Base-by-base conservation (phyloP, 2,797 vertebrate genomes). In the Channallabes apus region DNA sequence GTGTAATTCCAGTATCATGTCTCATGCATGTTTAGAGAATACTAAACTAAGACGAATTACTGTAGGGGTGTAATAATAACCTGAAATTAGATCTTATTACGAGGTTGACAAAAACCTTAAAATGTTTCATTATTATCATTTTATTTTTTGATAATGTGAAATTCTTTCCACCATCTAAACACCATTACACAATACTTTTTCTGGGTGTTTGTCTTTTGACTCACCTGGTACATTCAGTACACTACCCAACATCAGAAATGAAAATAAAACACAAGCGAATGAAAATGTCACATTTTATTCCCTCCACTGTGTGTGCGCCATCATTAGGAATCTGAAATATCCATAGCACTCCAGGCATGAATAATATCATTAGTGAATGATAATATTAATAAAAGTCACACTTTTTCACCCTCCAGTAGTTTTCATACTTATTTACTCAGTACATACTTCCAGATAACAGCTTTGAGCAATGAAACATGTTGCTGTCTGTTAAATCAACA, bases 61-160 rank as follows among this genome's bases (percentile, higher is more conserved):
- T 6, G 4, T 24, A 56, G 17, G 20, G 15, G 27, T 71, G 38
- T 35, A 24, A 22, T 51, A 38, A 12, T 27, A n/a, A 46, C 22
- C 51, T 24, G 14, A 17, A 54, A 61, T 22, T 35, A 12, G 4
- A 58, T 65, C 12, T 54, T 61, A 85, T 41, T 58, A 35, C 11
- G 41, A 68, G 51, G 17, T 32, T 54, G 11, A n/a, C 72, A 79
- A 73, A 73, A 0, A 29, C 14, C 15, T 69, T 24, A 56, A 59
- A 78, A 4, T 14, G 0, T 51, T 14, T 73, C 22, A 41, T 78
- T 51, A 75, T 14, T 7, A 79, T 12, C 41, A 12, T 56, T 64
- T 61, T 62, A 78, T 78, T 80, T 84, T 82, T 87, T 84, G 27
- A 17, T 79, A 59, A 18, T 6, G 51, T 76, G 5, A 46, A 2